Conservation (phyloP, 1,140 invertebrate species). For the Drosophila ohnishii region DNA sequence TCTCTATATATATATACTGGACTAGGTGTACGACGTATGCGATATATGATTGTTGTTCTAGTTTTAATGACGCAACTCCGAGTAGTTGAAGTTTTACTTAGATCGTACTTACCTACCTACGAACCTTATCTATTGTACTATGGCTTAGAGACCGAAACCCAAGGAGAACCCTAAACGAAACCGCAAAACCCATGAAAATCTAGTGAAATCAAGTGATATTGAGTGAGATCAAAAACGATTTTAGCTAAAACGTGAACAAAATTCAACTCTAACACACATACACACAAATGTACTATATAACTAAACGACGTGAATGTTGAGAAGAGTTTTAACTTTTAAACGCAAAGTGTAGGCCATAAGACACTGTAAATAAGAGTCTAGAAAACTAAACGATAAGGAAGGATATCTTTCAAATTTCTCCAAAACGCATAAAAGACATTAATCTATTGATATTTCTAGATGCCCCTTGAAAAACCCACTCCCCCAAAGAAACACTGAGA, state of each 20-base stretch:
- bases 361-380: constrained; percentile 47
- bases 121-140: constrained; percentile 66
- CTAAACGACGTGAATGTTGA: constrained; percentile 2
- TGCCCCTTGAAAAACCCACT: neutral
- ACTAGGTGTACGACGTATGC: constrained; percentile 52
- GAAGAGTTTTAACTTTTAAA: constrained; percentile 61
- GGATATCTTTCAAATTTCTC: constrained; percentile 65
- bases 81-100: constrained; percentile 70
- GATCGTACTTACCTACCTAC: constrained; percentile 64
- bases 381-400: constrained; percentile 41
- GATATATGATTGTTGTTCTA: constrained; percentile 80
- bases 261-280: constrained; percentile 51
- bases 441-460: constrained; percentile 52
- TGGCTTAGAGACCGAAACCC: constrained; percentile 38
- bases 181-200: constrained; percentile 58
- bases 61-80: constrained; percentile 67
- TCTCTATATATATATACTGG: constrained; percentile 53
- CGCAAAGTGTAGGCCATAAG: constrained; percentile 48
- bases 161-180: constrained; percentile 23
- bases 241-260: constrained; percentile 77
- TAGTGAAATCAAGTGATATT: constrained; percentile 82
- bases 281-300: constrained; percentile 36
- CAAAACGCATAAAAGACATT: constrained; percentile 74
- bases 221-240: constrained; percentile 83
- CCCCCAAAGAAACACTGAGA: constrained; percentile 12